A percentile compares a stretch with the other conserved stretches of the same genome.
Evolutionary conservation across 2,797 vertebrate species (phyloP).

Genomic region (Aulostomus chinensis): DNA sequence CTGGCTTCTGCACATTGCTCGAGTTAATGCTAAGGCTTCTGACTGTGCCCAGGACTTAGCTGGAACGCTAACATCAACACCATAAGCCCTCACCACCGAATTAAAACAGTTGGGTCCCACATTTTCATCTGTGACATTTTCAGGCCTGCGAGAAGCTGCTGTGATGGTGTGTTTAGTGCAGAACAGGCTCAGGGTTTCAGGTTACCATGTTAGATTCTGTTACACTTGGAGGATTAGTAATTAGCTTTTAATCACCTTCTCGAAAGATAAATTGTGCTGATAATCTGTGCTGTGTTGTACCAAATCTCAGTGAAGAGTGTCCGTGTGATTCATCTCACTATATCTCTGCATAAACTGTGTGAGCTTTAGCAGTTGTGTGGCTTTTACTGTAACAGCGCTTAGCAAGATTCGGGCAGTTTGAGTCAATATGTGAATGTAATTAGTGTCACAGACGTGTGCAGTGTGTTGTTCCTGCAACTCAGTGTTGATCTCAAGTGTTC

Average conservation of each 20-base stretch:
- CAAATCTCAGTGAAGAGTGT: slow-evolving; percentile 2
- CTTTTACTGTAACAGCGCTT: slow-evolving; percentile 17
- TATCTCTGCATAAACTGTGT: slow-evolving; percentile 7
- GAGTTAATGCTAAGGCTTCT: slow-evolving; percentile 43
- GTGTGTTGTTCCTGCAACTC: not conserved
- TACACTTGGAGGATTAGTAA: slow-evolving; percentile 31
- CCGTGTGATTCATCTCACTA: too few species aligned
- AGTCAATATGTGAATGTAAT: slow-evolving; percentile 6
- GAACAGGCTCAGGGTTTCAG: slow-evolving; percentile 2
- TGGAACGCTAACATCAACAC: slow-evolving; percentile 49
- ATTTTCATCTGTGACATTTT: slow-evolving; percentile 34
- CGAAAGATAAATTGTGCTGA: not conserved
- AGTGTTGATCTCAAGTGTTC: not conserved
- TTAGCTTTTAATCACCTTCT: slow-evolving; percentile 17
- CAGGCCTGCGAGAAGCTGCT: slow-evolving; percentile 4
- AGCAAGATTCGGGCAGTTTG: slow-evolving; percentile 1
- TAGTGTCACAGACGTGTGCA: not conserved
- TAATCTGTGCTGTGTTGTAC: too few species aligned
- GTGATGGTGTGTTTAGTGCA: not conserved
- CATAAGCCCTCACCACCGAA: slow-evolving; percentile 23
- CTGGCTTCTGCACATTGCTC: slow-evolving; percentile 40
- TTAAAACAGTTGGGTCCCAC: slow-evolving; percentile 44
- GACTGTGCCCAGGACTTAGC: slow-evolving; percentile 39
- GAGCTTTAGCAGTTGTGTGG: not conserved
- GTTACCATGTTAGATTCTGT: slow-evolving; percentile 12